Base-by-base conservation (phyloP, 1,140 invertebrate genomes). In the Centruroides sculpturatus region DNA sequence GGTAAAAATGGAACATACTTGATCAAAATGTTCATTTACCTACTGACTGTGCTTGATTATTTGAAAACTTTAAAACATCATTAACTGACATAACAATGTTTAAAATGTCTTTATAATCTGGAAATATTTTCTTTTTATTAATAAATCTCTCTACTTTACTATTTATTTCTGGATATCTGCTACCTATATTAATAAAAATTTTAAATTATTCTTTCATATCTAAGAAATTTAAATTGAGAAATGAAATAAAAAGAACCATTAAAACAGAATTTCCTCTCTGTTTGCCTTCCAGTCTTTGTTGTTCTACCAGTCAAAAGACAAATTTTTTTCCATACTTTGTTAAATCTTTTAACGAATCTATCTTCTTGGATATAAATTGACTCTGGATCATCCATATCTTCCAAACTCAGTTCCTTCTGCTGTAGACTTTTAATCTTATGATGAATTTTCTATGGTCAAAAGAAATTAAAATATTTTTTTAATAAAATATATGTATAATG, bases 51-150 rank as follows among this genome's bases (percentile, higher is more conserved):
- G 67, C 64, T 64, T 60, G 73, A 35, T 72, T 55, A 41, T 67
- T 58, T 11, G 72, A 62, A 41, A 60, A 56, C 13, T 66, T 66
- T 46, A 68, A 63, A 35, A 66, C 59, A 35, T 64, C 68, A 60
- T 73, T 75, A 47, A 68, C 67, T 36, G 67, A 66, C n/a, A 56
- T 65, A 7, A 76, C 63, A 13, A 75, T 62, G 9, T 63, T 62
- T 5, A 66, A 56, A 11, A 75, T 63, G 64, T 76, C 74, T 60
- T 69, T 63, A 59, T 70, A 75, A 64, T 75, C 73, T 13, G 74
- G 74, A 61, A 76, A 75, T 13, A 66, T 59, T 64, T 74, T 71
- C 49, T 65, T 67, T 52, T 68, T 73, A 64, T 76, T 76, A 13
- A 76, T 63, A 61, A 73, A 73, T 53, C 64, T 71, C 59, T 71